Evolutionary conservation across 2,113 vertebrate species (phyloP).

Genomic region (Semnopithecus entellus): DNA sequence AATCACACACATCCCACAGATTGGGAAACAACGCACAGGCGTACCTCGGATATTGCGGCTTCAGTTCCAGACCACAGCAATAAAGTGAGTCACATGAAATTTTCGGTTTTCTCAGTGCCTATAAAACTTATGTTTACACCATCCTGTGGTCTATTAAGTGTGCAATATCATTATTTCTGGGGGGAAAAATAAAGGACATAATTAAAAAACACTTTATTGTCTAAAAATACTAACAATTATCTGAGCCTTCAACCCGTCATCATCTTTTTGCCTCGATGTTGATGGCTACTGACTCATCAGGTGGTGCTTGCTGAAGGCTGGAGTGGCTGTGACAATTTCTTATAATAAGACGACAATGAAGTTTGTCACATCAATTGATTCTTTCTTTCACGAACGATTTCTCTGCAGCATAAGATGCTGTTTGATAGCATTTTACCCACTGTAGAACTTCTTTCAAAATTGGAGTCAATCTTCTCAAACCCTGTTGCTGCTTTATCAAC

Average conservation of each 20-base stretch:
- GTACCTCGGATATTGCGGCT: neutral
- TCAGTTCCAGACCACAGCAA: neutral
- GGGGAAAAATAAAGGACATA: neutral
- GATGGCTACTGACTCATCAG: neutral
- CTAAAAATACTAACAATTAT: neutral
- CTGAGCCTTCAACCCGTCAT: neutral
- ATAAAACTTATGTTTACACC: neutral
- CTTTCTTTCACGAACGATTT: neutral
- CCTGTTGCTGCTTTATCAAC: neutral
- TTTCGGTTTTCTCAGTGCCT: neutral
- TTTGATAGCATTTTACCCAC: neutral
- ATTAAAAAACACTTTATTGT: neutral
- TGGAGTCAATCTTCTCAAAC: neutral
- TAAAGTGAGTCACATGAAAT: neutral
- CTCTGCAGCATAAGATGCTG: neutral
- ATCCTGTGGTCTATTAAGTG: neutral
- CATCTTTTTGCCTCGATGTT: neutral
- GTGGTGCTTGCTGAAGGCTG: neutral
- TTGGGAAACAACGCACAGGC: neutral
- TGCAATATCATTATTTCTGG: neutral
- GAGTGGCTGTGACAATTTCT: neutral
- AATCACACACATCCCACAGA: accelerated
- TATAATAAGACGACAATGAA: neutral
- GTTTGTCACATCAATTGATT: neutral
- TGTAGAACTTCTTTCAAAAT: neutral